Conservation (phyloP, 2,797 vertebrate genomes). For the Catharus ustulatus region DNA sequence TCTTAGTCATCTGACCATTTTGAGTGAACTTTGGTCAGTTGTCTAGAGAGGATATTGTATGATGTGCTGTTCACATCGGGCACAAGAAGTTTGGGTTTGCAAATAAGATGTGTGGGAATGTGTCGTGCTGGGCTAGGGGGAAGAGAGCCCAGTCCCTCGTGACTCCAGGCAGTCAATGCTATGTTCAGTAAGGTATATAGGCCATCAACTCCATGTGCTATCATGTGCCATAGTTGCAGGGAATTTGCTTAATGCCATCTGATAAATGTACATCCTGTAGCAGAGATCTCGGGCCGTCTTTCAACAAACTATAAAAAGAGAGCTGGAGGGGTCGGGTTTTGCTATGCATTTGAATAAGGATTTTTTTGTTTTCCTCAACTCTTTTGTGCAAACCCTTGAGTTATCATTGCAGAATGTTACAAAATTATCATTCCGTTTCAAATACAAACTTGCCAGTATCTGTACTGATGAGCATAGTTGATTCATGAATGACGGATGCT, state of each 20-base stretch:
- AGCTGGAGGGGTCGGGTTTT: not conserved
- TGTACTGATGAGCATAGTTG: not conserved
- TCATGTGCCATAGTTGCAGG: not conserved
- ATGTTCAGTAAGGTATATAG: not conserved
- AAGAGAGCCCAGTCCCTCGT: not conserved
- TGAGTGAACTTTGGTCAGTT: not conserved
- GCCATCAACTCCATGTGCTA: not conserved
- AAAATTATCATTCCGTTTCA: not conserved
- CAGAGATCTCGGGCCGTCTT: not conserved
- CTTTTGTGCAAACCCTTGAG: not conserved
- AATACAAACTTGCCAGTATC: not conserved
- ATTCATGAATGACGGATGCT: not conserved
- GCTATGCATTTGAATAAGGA: not conserved
- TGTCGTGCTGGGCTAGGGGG: not conserved
- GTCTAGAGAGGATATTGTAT: not conserved
- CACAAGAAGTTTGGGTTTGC: not conserved
- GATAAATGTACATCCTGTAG: not conserved
- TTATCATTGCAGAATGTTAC: not conserved
- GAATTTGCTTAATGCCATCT: not conserved
- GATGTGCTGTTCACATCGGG: not conserved
- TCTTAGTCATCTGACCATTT: not conserved
- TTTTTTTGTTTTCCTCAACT: not conserved
- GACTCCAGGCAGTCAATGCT: not conserved
- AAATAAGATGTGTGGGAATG: not conserved
- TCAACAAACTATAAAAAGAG: not conserved